Evolutionary conservation across 2,888 invertebrate genomes (phyloP), one percentile per base, ranked within the genome.

Genomic region (Listrodromus nycthemerus): DNA sequence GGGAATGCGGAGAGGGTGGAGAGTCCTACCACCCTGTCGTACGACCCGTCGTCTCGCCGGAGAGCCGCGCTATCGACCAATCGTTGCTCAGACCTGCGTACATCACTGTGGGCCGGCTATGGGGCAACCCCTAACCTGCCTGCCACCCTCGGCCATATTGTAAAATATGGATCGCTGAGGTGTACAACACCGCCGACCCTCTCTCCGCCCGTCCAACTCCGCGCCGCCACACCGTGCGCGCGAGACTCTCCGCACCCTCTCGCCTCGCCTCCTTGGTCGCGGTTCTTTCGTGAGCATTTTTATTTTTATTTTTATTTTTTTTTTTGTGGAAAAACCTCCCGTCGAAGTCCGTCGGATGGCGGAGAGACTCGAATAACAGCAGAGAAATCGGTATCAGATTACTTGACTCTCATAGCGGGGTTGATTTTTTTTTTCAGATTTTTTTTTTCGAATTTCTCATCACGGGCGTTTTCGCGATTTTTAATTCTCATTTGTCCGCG

Each of bases 131-230:
- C 88, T 91, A 89, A 90, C 84, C 86, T 85, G 87, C 90, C 89
- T 71, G 80, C 85, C 79, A 79, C 86, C 84, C 83, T 84, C 90
- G 91, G 92, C 92, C 92, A 92, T 93, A 92, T 92, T 92, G 92
- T 92, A 93, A 92, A 92, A 92, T 93, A 93, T 93, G 92, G 92
- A 92, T 93, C 92, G 92, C 89, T 87, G 90, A 92, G 92, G 92
- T 92, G 92, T 90, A 89, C 88, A 91, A 89, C 90, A 89, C 89
- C 87, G 13, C 41, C 41, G 41, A 41, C 13, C 89, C 87, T 89
- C 45, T 58, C 69, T 33, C 13, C 70, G 1, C 33, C 37, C 41
- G 48, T 24, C 80, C 86, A 84, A 80, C 86, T 70, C 84, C 83
- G 80, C 70, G 83, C 83, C 88, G 61, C 52, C 33, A n/a, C 76